Evolutionary conservation across 2,888 invertebrate genomes (phyloP).

Genomic region (Leptothorax acervorum): DNA sequence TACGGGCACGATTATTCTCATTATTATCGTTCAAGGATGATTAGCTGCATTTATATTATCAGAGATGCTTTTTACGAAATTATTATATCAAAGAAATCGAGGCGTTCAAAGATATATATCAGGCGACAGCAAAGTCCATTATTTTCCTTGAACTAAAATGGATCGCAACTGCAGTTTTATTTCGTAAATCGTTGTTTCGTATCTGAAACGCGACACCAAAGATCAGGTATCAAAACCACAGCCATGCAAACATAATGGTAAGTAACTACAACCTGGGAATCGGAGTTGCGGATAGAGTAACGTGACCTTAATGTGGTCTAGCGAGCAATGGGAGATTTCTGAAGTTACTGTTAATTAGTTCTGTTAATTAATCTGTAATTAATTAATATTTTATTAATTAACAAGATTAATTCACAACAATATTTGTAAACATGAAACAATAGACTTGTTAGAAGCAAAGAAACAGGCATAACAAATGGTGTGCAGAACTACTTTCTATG

Average conservation of each 20-base stretch:
- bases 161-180: constrained; percentile 7
- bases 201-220: constrained; percentile 26
- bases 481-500: not conserved
- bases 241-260: constrained; percentile 38
- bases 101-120: not conserved
- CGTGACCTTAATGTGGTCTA: constrained; percentile 14
- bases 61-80: not conserved
- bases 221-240: constrained; percentile 33
- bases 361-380: constrained; percentile 1
- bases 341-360: constrained; percentile 9
- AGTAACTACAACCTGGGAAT: not conserved
- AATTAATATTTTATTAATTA: not conserved
- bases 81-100: not conserved
- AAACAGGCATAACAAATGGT: not conserved
- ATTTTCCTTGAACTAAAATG: not conserved
- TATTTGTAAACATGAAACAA: not conserved
- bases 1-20: not conserved
- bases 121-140: not conserved
- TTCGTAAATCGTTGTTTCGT: not conserved
- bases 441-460: not conserved
- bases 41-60: not conserved
- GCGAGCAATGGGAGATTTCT: constrained; percentile 9
- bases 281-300: constrained; percentile 31
- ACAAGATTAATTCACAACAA: not conserved
- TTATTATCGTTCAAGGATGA: not conserved